These are phyloP conservation scores for Parochlus steinenii DNA, from an alignment of 2,888 invertebrate species.

Conservation along the genomic window DNA sequence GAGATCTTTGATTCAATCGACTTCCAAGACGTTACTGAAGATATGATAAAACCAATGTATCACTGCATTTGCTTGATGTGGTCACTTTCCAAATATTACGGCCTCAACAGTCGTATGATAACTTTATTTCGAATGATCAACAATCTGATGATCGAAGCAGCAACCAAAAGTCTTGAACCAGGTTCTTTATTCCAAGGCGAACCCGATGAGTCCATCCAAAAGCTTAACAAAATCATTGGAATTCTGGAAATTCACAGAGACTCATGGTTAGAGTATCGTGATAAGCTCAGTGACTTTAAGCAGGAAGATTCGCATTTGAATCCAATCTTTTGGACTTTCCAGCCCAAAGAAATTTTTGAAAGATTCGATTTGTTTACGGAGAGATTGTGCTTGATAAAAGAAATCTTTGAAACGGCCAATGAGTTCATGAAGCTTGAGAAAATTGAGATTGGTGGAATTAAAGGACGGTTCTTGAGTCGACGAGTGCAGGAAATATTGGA, in stretches of 20 bases:
- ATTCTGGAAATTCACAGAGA: slow-evolving; percentile 30
- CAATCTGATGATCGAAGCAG: slow-evolving; percentile 64
- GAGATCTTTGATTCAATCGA: slow-evolving; percentile 53
- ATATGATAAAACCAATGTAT: slow-evolving; percentile 47
- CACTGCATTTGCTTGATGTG: slow-evolving; percentile 71
- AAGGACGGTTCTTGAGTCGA: slow-evolving; percentile 41
- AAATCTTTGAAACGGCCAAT: slow-evolving; percentile 54
- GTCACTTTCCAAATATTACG: slow-evolving; percentile 67
- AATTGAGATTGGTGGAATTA: slow-evolving; percentile 56
- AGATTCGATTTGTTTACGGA: slow-evolving; percentile 45
- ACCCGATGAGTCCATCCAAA: slow-evolving; percentile 50
- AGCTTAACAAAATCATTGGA: slow-evolving; percentile 35
- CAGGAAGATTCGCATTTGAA: slow-evolving; percentile 35
- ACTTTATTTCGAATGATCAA: slow-evolving; percentile 62
- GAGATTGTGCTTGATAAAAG: slow-evolving; percentile 45
- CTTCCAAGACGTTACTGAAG: slow-evolving; percentile 44
- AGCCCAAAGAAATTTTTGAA: slow-evolving; percentile 51
- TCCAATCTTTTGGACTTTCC: slow-evolving; percentile 59
- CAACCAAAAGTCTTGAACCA: slow-evolving; percentile 57
- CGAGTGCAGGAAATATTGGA: slow-evolving; percentile 29
- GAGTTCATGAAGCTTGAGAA: slow-evolving; percentile 81
- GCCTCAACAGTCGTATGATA: slow-evolving; percentile 43
- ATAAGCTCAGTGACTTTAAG: slow-evolving; percentile 33
- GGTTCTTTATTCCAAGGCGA: slow-evolving; percentile 73
- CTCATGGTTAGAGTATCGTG: slow-evolving; percentile 33